Evolutionary conservation across 2,113 vertebrate genomes (phyloP).

Genomic region (Crotophaga sulcirostris): DNA sequence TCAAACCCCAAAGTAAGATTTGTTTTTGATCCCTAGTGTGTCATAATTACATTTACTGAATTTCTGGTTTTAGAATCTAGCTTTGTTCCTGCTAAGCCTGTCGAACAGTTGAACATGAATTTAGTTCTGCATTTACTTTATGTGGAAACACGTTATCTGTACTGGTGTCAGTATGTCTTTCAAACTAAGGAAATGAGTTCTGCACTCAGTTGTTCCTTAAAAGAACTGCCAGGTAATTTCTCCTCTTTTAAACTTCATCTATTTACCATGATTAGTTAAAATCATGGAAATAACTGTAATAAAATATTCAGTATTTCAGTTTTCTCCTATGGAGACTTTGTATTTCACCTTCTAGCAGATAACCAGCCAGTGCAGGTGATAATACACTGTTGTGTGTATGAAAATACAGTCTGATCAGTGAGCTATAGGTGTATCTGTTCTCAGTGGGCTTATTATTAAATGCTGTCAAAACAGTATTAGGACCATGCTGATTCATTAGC

Average conservation of each 20-base stretch:
- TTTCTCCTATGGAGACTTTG: not conserved
- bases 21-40: not conserved
- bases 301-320: not conserved
- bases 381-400: not conserved
- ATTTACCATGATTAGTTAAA: not conserved
- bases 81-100: not conserved
- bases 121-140: not conserved
- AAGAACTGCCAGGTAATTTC: not conserved
- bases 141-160: not conserved
- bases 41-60: not conserved
- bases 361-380: not conserved
- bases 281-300: not conserved
- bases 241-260: not conserved
- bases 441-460: not conserved
- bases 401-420: not conserved
- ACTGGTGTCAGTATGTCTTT: not conserved
- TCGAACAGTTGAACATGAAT: not conserved
- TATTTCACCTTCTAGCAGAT: not conserved
- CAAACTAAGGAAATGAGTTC: not conserved
- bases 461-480: not conserved
- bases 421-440: not conserved
- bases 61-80: not conserved
- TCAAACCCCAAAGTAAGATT: slow-evolving; percentile 89
- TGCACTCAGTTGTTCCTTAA: not conserved
- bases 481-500: not conserved